These are phyloP conservation scores for Phymanthus crucifer DNA, from an alignment of 92 coral and sea anemone genomes.

Conservation along the genomic window DNA sequence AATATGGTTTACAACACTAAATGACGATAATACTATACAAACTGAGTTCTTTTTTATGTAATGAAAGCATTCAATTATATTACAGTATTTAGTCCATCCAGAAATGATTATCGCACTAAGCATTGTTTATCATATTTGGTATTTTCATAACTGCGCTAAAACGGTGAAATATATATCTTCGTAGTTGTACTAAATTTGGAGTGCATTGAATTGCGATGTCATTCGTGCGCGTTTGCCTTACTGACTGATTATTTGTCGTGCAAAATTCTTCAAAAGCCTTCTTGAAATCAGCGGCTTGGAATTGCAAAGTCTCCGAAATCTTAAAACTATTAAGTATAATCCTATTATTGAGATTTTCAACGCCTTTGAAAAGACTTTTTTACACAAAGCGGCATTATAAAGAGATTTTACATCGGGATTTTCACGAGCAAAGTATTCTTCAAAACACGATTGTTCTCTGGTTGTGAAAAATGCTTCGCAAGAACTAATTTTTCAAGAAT, in stretches of 20 bases:
- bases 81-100: too few relatives aligned
- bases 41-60: too few relatives aligned
- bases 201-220: not conserved
- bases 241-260: too few relatives aligned
- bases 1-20: too few relatives aligned
- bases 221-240: not conserved
- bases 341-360: not conserved
- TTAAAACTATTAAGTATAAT: not conserved
- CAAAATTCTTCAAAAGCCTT: not conserved
- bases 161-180: not conserved
- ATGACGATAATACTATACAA: too few relatives aligned
- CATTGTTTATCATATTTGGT: too few relatives aligned
- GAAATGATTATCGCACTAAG: too few relatives aligned
- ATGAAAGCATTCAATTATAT: too few relatives aligned
- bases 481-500: not conserved
- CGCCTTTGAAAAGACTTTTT: not conserved
- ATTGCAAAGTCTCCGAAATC: not conserved
- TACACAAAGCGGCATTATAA: slow-evolving; percentile 1
- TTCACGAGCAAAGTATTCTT: not conserved
- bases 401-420: not conserved
- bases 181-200: not conserved
- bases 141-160: too few relatives aligned
- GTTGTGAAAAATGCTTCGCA: not conserved
- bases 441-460: not conserved
- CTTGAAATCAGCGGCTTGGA: not conserved